These are phyloP conservation scores for Chionoecetes opilio DNA, from an alignment of 1,140 invertebrate species.

Conservation along the genomic window DNA sequence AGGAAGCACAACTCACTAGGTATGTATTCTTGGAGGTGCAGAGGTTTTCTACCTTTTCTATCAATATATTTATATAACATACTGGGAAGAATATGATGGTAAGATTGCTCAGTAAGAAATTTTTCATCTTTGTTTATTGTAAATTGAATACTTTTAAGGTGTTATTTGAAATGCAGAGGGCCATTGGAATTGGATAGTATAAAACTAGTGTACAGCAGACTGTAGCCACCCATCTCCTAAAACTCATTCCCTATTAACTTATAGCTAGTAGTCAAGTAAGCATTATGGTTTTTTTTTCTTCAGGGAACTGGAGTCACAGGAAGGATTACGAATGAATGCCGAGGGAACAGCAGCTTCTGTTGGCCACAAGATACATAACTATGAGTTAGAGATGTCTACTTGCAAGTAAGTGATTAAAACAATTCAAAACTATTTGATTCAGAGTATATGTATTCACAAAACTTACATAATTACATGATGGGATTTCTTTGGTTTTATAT, in stretches of 20 bases:
- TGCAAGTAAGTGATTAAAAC: constrained; percentile 68
- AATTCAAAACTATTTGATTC: background rate
- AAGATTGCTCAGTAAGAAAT: no score
- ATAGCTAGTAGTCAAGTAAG: no score
- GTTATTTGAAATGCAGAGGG: no score
- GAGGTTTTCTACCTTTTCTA: background rate
- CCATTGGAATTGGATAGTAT: no score
- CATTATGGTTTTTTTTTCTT: background rate
- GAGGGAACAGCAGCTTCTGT: constrained; percentile 69
- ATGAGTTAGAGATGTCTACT: constrained; percentile 67
- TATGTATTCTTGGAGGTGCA: constrained; percentile 44
- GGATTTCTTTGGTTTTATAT: constrained; percentile 31
- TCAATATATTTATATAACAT: background rate
- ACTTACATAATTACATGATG: background rate
- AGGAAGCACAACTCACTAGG: constrained; percentile 80
- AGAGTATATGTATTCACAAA: background rate
- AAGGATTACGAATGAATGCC: constrained; percentile 66
- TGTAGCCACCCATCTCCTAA: no score
- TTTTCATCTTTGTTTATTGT: no score
- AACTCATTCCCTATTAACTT: no score
- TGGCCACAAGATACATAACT: constrained; percentile 69
- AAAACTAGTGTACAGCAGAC: no score
- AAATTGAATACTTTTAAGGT: no score
- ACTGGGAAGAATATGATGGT: background rate
- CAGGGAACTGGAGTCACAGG: constrained; percentile 76